Base-by-base conservation (phyloP, 2,888 invertebrate genomes). In the Branchellion lobata region DNA sequence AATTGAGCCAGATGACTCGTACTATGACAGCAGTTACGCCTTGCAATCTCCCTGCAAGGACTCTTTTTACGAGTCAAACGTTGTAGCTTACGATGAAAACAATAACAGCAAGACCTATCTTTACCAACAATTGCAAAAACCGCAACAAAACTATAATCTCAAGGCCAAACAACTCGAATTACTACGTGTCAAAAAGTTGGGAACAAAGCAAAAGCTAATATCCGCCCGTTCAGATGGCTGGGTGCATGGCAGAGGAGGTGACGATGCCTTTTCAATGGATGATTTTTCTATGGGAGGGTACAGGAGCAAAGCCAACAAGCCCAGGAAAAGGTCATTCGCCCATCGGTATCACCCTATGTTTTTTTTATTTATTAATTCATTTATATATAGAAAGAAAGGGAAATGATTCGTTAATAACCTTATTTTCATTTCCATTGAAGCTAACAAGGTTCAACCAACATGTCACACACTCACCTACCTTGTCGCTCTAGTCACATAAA, bases 171-270 rank as follows among this genome's bases (percentile, higher is more conserved):
- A 75, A 31, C 51, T 75, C 24, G 75, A 75, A 53, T 31, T 75
- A 53, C 24, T 51, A 8, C 47, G 51, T 1, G 51, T 75, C n/a
- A 75, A 75, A 29, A 40, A 75, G 53, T n/a, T 53, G 31, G 75
- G 75, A n/a, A 1, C 24, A 1, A 75, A 33, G 24, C 33, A 51
- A 21, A 47, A 31, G 53, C 0, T 40, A 53, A 61, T 75, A 1
- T 78, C 84, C 83, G 51, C 69, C 83, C 40, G 82, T 83, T 76
- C 84, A 83, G 84, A 72, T 79, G 1, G 65, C 80, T 68, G 81
- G 78, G 27, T 82, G 82, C 78, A 84, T 84, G 83, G 51, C 81
- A 75, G 83, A 82, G 83, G 51, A 81, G 76, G 83, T 81, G 83
- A 82, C 81, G 47, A 51, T 80, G 5, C 82, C 83, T 5, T 74